These are phyloP conservation scores for Dichetophora obliterata DNA, from an alignment of 2,888 invertebrate species.

Conservation along the genomic window DNA sequence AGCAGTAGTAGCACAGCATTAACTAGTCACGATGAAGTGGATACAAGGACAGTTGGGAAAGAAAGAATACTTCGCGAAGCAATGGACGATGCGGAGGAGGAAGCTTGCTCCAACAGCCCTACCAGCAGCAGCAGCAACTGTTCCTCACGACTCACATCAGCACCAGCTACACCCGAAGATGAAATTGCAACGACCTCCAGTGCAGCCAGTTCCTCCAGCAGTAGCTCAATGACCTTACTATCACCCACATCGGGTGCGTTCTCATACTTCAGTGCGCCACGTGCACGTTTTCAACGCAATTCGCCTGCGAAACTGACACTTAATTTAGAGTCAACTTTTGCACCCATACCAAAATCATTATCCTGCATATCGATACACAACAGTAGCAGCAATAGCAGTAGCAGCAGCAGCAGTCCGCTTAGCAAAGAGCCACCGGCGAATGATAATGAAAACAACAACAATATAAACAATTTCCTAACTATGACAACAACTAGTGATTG, in stretches of 20 bases:
- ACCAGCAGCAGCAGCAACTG: constrained; percentile 56
- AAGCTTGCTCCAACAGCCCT: constrained; percentile 53
- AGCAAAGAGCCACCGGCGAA: constrained; percentile 47
- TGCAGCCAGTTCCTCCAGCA: constrained; percentile 7
- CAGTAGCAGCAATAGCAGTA: constrained; percentile 51
- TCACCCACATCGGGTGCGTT: constrained; percentile 51
- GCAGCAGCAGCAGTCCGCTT: constrained; percentile 57
- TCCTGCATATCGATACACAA: constrained; percentile 64
- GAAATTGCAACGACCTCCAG: constrained; percentile 48
- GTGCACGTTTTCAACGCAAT: constrained; percentile 60
- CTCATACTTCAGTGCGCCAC: constrained; percentile 50
- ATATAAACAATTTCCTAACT: constrained; percentile 37
- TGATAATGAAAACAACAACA: constrained; percentile 30
- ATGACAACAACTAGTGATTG: constrained; percentile 41
- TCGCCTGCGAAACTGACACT: constrained; percentile 64
- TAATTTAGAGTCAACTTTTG: constrained; percentile 60
- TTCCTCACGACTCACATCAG: constrained; percentile 63
- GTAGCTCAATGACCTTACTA: constrained; percentile 6
- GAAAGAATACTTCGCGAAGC: background rate
- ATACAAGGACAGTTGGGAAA: background rate
- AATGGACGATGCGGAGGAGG: constrained; percentile 32
- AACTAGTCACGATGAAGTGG: constrained; percentile 27
- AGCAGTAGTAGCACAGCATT: constrained; percentile 7
- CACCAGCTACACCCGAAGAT: constrained; percentile 62
- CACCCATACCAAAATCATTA: constrained; percentile 62